These are phyloP conservation scores for Archocentrus centrarchus DNA, from an alignment of 2,113 vertebrate genomes.

Conservation along the genomic window DNA sequence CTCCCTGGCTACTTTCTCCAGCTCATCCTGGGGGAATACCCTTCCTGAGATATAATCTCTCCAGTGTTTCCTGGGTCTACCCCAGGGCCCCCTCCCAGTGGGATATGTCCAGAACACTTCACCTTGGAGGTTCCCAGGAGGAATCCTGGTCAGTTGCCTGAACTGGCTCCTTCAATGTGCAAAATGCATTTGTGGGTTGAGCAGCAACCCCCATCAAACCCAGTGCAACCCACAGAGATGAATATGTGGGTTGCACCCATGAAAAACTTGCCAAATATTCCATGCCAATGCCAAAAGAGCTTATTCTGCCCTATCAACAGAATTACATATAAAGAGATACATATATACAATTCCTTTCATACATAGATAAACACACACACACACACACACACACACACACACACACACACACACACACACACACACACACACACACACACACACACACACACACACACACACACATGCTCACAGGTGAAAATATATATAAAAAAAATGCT, in stretches of 20 bases:
- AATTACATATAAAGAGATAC: background rate
- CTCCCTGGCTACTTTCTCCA: background rate
- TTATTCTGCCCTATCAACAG: background rate
- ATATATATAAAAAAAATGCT: background rate
- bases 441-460: constrained; percentile 4
- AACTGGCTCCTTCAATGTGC: background rate
- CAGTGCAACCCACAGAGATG: too few relatives aligned
- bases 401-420: too few relatives aligned
- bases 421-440: background rate
- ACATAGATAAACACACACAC: background rate
- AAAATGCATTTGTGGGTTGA: too few relatives aligned
- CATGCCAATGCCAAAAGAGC: too few relatives aligned
- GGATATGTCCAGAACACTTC: background rate
- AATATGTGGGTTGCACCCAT: too few relatives aligned
- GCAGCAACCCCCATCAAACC: too few relatives aligned
- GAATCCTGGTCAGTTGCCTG: background rate
- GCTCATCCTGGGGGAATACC: background rate
- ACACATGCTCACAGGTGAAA: background rate
- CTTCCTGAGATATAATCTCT: background rate
- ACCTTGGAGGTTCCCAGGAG: background rate
- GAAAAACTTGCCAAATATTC: too few relatives aligned
- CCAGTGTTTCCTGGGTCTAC: background rate
- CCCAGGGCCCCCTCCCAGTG: background rate
- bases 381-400: too few relatives aligned
- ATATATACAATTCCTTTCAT: background rate